Conservation (phyloP, 1,140 invertebrate genomes). For the Bombyx mandarina region DNA sequence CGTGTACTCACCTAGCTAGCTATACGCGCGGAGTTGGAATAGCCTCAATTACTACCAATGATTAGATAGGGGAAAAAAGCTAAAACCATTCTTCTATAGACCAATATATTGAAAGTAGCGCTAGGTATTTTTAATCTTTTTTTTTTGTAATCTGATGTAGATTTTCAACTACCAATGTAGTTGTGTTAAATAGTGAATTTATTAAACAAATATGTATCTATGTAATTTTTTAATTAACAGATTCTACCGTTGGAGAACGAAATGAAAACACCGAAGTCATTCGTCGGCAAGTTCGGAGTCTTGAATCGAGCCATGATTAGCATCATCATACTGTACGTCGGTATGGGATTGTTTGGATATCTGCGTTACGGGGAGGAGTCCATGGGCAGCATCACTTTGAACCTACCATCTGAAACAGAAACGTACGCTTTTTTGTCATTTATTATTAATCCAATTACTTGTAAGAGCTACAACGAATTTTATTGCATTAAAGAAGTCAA, state of each 20-base stretch:
- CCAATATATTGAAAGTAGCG: no score
- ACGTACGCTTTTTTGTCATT: conserved; percentile 66
- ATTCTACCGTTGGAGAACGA: conserved; percentile 89
- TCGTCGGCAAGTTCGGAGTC: conserved; percentile 80
- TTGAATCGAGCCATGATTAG: conserved; percentile 83
- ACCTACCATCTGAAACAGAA: conserved; percentile 73
- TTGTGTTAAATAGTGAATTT: neutral
- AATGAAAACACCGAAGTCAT: conserved; percentile 83
- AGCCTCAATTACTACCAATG: no score
- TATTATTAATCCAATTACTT: no score
- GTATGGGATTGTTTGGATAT: conserved; percentile 86
- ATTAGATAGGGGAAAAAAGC: no score
- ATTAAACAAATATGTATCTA: neutral
- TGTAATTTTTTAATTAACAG: conserved; percentile 51
- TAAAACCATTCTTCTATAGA: no score
- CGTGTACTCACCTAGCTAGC: no score
- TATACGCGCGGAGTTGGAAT: no score
- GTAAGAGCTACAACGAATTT: no score
- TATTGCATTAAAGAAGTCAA: no score
- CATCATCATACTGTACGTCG: conserved; percentile 80
- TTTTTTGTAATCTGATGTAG: no score
- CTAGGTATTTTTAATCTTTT: no score
- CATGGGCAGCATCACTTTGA: conserved; percentile 79
- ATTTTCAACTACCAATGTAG: no score
- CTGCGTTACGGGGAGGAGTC: conserved; percentile 78